These are phyloP conservation scores for Halcyon chelicuti DNA, from an alignment of 2,797 vertebrate genomes.

Conservation along the genomic window DNA sequence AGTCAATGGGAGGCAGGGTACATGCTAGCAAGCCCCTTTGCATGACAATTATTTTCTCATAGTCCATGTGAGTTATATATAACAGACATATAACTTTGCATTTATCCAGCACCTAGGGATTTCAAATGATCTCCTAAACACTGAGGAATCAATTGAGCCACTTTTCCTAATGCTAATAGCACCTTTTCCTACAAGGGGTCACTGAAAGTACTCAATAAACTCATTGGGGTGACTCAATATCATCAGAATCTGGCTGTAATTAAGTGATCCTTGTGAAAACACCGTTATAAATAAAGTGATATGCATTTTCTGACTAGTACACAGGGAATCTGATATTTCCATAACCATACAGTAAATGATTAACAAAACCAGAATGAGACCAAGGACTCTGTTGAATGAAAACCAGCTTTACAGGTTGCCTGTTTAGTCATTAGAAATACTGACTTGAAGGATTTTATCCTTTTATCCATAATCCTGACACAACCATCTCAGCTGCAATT, in stretches of 20 bases:
- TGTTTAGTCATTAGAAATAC: not conserved
- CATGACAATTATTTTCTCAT: conserved; percentile 33
- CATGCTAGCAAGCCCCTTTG: not conserved
- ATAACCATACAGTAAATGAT: not conserved
- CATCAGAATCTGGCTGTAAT: not conserved
- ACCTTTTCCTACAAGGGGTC: conserved; percentile 30
- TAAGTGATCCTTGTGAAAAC: conserved; percentile 19
- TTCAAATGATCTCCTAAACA: conserved; percentile 45
- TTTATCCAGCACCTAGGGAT: conserved; percentile 7
- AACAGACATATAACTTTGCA: not conserved
- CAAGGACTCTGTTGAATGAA: not conserved
- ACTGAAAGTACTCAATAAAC: conserved; percentile 31
- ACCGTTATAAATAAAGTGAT: not conserved
- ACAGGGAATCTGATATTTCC: not conserved
- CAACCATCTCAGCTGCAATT: not conserved
- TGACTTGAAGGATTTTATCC: not conserved
- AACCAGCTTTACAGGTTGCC: not conserved
- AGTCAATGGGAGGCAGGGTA: conserved; percentile 17
- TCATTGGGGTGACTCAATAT: not conserved
- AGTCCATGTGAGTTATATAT: not conserved
- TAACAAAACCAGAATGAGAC: not conserved
- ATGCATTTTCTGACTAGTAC: not conserved
- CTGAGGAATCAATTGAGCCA: conserved; percentile 16
- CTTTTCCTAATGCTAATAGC: conserved; percentile 2
- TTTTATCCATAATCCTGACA: not conserved